Conservation (phyloP, 2,797 vertebrate genomes). For the Leuciscus waleckii region DNA sequence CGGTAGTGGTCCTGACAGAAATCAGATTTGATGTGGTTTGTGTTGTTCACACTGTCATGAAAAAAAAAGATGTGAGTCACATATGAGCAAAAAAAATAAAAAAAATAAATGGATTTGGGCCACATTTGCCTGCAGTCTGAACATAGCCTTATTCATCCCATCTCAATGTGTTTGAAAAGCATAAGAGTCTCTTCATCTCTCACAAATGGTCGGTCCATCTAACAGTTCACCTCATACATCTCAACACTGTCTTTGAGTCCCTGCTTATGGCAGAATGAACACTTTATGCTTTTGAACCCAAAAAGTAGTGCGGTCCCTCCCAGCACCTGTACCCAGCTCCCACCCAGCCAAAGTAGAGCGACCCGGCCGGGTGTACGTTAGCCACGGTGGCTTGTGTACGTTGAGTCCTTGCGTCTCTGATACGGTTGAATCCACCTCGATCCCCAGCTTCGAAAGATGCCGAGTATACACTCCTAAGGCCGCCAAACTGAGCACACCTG, state of each 20-base stretch:
- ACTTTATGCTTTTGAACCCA: constrained; percentile 74
- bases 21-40: too few species aligned
- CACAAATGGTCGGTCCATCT: background rate
- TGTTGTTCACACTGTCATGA: too few species aligned
- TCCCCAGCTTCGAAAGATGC: constrained; percentile 72
- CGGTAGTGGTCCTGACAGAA: too few species aligned
- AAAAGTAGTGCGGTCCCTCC: constrained; percentile 76
- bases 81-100: too few species aligned
- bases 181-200: background rate
- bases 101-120: too few species aligned
- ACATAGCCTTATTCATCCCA: background rate
- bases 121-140: too few species aligned
- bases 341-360: constrained; percentile 83
- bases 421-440: constrained; percentile 54
- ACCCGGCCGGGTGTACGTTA: constrained; percentile 74
- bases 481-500: constrained; percentile 76
- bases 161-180: background rate
- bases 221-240: constrained; percentile 63
- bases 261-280: constrained; percentile 66
- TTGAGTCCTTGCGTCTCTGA: constrained; percentile 46
- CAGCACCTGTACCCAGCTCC: constrained; percentile 80
- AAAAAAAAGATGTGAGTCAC: too few species aligned
- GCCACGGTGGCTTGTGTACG: constrained; percentile 64
- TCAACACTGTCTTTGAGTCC: constrained; percentile 59
- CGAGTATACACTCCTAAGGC: constrained; percentile 78